These are phyloP conservation scores for Sinocyclocheilus maitianheensis DNA, from an alignment of 2,113 vertebrate genomes.

Conservation along the genomic window DNA sequence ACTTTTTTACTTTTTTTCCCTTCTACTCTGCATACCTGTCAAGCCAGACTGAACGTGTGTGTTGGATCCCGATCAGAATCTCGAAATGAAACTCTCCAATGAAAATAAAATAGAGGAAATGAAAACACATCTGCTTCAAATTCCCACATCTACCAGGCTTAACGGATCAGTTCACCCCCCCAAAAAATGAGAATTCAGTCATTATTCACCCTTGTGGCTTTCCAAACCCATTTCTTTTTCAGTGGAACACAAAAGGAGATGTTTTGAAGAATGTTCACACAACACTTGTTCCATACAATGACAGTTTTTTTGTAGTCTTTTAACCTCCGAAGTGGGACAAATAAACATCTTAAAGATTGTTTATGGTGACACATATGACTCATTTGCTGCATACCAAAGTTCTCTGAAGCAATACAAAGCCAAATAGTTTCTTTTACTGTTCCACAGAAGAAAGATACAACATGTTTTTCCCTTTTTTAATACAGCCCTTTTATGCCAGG, in stretches of 20 bases:
- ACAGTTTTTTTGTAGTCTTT: neutral
- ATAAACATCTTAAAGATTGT: neutral
- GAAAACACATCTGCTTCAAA: slow-evolving; percentile 31
- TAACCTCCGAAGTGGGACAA: neutral
- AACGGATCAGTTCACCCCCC: neutral
- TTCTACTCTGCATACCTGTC: neutral
- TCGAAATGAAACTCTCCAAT: neutral
- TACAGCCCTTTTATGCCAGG: too few relatives aligned
- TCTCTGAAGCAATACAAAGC: too few relatives aligned
- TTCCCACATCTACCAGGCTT: slow-evolving; percentile 10
- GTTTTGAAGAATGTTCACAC: neutral
- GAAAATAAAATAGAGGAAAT: slow-evolving; percentile 22
- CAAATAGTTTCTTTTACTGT: too few relatives aligned
- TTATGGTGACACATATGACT: neutral
- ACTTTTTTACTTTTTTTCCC: neutral
- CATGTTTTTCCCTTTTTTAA: too few relatives aligned
- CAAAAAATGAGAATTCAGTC: neutral
- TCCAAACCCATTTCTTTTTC: neutral
- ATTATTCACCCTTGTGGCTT: neutral
- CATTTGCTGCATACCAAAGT: too few relatives aligned
- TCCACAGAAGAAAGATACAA: too few relatives aligned
- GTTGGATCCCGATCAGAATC: neutral
- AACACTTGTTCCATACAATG: neutral
- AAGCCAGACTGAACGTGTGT: neutral
- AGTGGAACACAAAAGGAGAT: neutral